These are phyloP conservation scores for Clarias platycephalus DNA, from an alignment of 2,797 vertebrate species.

Conservation along the genomic window DNA sequence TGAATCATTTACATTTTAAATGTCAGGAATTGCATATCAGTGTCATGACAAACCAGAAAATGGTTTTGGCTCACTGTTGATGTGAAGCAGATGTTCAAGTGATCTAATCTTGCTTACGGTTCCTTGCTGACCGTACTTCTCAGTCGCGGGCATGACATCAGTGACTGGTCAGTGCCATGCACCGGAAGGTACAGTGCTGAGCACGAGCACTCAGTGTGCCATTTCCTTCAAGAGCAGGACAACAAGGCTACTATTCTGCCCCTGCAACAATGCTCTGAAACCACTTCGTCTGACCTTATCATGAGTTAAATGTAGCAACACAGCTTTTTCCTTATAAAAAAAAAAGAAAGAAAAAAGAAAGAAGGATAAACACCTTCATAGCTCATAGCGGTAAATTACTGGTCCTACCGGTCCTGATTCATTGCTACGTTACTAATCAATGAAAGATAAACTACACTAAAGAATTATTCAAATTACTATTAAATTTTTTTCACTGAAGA, in stretches of 20 bases:
- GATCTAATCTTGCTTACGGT: slow-evolving; percentile 48
- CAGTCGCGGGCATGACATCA: slow-evolving; percentile 58
- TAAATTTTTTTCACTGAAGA: too few species aligned
- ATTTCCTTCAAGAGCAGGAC: slow-evolving; percentile 46
- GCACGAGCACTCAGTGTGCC: slow-evolving; percentile 58
- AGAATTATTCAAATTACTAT: too few species aligned
- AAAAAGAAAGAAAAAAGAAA: too few species aligned
- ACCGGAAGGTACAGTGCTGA: slow-evolving; percentile 73
- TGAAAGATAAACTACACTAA: too few species aligned
- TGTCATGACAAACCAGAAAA: slow-evolving; percentile 36
- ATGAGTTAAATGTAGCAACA: background rate
- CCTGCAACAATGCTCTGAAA: slow-evolving; percentile 8
- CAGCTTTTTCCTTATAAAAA: background rate
- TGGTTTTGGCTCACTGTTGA: slow-evolving; percentile 29
- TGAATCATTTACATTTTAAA: background rate
- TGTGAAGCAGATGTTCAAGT: slow-evolving; percentile 34
- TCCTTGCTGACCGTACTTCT: slow-evolving; percentile 36
- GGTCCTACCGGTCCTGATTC: background rate
- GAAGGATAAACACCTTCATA: too few species aligned
- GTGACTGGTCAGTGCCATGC: slow-evolving; percentile 73
- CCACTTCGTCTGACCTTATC: slow-evolving; percentile 1
- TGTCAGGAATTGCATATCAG: background rate
- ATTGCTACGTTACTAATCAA: background rate
- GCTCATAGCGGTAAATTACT: background rate
- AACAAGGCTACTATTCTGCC: slow-evolving; percentile 50